Base-by-base conservation (phyloP, 2,888 invertebrate species). In the Eupithecia dodoneata region DNA sequence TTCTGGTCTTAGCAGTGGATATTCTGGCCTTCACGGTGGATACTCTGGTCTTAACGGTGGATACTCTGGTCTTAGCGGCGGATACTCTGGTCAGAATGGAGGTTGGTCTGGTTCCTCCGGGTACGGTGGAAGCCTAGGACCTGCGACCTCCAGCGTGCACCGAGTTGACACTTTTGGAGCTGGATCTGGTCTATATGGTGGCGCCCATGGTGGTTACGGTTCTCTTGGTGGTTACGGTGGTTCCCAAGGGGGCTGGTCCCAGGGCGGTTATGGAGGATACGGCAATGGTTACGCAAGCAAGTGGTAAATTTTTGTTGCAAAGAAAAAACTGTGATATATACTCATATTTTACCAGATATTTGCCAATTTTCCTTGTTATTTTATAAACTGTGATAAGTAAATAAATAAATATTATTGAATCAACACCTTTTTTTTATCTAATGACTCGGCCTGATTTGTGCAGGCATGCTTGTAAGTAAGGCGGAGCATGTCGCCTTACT, bases 131-230 rank as follows among this genome's bases (percentile, higher is more conserved):
- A 66, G 41, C 70, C 76, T 81, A 0, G 86, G 86, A 5, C 78
- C 83, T 4, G 86, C 86, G n/a, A 84, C 85, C 7, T 88, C 88
- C 2, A 83, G 84, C 13, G 81, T 82, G n/a, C 82, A 82, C 71
- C 82, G 82, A 15, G 80, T 81, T 45, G 82, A 82, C 55, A 77
- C 79, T n/a, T 80, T 75, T 71, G 78, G 75, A 74, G 73, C 66
- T 73, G 74, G 77, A 63, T 30, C 63, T 63, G 63, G 63, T 41
- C 72, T 73, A 41, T 74, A 76, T 59, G 81, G 80, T 74, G 76
- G 73, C 12, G 18, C 71, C 13, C 71, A 70, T 5, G 74, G 74
- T 30, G 65, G 52, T 2, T 75, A 74, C 59, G 80, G 79, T 5
- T 72, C 72, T 47, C 45, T 63, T 52, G 81, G 79, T 5, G 81